Percentiles rank a stretch among this genome's conserved stretches.
Conservation (phyloP, 2,797 vertebrate species). For the Arrhamphus sclerolepis region DNA sequence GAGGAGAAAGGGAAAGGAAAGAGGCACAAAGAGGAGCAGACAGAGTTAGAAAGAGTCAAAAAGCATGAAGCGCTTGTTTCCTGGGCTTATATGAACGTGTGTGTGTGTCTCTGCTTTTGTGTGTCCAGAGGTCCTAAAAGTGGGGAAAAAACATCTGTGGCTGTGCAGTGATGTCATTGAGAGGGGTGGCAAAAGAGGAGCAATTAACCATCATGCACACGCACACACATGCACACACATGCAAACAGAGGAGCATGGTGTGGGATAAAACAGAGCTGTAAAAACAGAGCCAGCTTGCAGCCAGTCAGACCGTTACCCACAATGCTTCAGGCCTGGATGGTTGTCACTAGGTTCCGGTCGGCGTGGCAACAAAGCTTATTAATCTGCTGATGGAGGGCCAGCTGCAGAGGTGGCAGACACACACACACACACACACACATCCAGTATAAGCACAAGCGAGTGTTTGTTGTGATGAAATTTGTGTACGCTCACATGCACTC, state of each 20-base stretch:
- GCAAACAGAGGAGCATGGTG: constrained; percentile 44
- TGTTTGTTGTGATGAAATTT: constrained; percentile 39
- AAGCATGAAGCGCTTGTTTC: constrained; percentile 53
- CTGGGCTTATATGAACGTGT: constrained; percentile 30
- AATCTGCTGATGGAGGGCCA: constrained; percentile 99
- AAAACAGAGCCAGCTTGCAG: constrained; percentile 95
- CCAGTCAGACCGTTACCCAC: constrained; percentile 94
- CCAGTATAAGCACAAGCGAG: constrained; percentile 43
- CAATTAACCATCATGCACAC: constrained; percentile 75
- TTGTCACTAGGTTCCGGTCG: constrained; percentile 99
- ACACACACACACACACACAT: constrained; percentile 41
- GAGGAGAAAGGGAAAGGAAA: constrained; percentile 40
- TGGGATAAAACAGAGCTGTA: constrained; percentile 87
- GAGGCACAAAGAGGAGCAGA: constrained; percentile 31
- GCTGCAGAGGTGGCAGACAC: constrained; percentile 91
- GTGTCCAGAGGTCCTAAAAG: constrained; percentile 73
- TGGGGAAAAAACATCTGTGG: constrained; percentile 91
- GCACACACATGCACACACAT: constrained; percentile 27
- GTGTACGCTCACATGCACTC: constrained; percentile 16
- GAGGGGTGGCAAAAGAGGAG: constrained; percentile 79
- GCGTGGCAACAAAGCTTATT: constrained; percentile 99
- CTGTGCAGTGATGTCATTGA: constrained; percentile 87
- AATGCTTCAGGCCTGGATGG: constrained; percentile 92
- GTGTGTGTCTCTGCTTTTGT: constrained; percentile 14
- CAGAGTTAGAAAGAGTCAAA: constrained; percentile 45